Percentiles rank a stretch among this genome's conserved stretches.
Evolutionary conservation across 92 coral and sea anemone genomes (phyloP).

Genomic region (Porites cylindrica): DNA sequence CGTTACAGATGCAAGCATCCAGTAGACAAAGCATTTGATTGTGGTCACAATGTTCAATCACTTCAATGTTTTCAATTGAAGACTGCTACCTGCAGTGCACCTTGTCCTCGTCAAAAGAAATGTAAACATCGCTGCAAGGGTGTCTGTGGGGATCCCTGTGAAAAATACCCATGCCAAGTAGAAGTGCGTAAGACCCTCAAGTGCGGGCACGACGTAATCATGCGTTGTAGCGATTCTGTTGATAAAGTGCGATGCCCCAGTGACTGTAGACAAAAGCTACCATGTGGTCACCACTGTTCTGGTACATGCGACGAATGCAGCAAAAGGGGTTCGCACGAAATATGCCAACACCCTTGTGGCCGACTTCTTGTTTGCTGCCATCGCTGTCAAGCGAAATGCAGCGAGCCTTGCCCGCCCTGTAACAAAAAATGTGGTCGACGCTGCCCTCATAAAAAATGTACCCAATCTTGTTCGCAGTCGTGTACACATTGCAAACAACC

Average conservation of each 20-base stretch:
- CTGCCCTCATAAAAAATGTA: constrained; percentile 67
- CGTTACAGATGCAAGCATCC: constrained; percentile 68
- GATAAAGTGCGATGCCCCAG: constrained; percentile 45
- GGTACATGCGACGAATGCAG: constrained; percentile 66
- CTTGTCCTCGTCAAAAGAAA: constrained; percentile 39
- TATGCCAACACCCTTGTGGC: constrained; percentile 65
- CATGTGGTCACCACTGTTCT: constrained; percentile 77
- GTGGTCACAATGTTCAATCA: constrained; percentile 60
- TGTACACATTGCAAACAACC: constrained; percentile 65
- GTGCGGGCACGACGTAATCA: constrained; percentile 58
- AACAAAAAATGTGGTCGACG: constrained; percentile 55
- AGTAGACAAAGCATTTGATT: constrained; percentile 9
- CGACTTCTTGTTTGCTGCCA: constrained; percentile 75
- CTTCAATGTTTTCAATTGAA: constrained; percentile 37
- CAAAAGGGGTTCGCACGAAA: constrained; percentile 49
- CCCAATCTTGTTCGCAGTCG: constrained; percentile 40
- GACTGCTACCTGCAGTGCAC: constrained; percentile 39
- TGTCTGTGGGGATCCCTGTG: constrained; percentile 65
- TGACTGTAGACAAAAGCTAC: constrained; percentile 53
- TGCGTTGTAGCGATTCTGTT: constrained; percentile 41
- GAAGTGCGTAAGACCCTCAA: constrained; percentile 36
- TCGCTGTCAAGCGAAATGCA: constrained; percentile 63
- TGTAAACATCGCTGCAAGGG: constrained; percentile 71
- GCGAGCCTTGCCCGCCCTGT: constrained; percentile 83
- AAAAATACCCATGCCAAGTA: constrained; percentile 42